phyloP scores from a whole-genome alignment of 2,797 vertebrate genomes.

The Sparus aurata region DNA sequence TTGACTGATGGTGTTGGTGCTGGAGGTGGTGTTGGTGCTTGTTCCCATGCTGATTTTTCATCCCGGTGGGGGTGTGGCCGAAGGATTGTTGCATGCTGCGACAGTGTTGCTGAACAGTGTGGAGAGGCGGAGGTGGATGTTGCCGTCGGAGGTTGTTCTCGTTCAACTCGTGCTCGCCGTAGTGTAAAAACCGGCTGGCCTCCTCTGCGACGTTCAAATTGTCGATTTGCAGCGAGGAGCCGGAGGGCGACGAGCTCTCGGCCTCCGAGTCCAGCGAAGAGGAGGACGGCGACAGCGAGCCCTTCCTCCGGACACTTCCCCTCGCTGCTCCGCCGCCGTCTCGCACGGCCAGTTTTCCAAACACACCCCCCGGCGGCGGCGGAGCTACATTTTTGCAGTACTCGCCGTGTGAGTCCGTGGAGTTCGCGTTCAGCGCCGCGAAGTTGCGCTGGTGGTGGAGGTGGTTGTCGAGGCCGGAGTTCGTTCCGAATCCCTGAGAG shows the following conservation, averaged over 20 bases:
- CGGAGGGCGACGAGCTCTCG: constrained; percentile 87
- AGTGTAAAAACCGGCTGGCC: constrained; percentile 73
- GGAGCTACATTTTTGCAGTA: constrained; percentile 69
- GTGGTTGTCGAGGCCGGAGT: constrained; percentile 80
- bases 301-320: constrained; percentile 77
- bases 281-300: constrained; percentile 88
- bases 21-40: constrained; percentile 61
- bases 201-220: constrained; percentile 85
- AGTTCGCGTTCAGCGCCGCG: constrained; percentile 61
- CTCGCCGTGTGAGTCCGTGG: constrained; percentile 75
- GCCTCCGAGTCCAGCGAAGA: constrained; percentile 92
- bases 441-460: constrained; percentile 77
- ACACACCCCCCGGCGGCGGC: constrained; percentile 74
- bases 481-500: constrained; percentile 89
- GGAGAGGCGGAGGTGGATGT: constrained; percentile 53
- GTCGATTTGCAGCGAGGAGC: constrained; percentile 82
- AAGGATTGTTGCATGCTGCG: constrained; percentile 80
- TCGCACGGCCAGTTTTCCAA: constrained; percentile 72
- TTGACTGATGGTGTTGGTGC: constrained; percentile 66
- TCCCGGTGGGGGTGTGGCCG: constrained; percentile 82
- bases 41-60: constrained; percentile 72
- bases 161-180: constrained; percentile 75
- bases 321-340: constrained; percentile 64
- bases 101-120: constrained; percentile 73
- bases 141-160: constrained; percentile 70